phyloP scores from a whole-genome alignment of 2,113 vertebrate genomes.

The Alexandromys fortis region DNA sequence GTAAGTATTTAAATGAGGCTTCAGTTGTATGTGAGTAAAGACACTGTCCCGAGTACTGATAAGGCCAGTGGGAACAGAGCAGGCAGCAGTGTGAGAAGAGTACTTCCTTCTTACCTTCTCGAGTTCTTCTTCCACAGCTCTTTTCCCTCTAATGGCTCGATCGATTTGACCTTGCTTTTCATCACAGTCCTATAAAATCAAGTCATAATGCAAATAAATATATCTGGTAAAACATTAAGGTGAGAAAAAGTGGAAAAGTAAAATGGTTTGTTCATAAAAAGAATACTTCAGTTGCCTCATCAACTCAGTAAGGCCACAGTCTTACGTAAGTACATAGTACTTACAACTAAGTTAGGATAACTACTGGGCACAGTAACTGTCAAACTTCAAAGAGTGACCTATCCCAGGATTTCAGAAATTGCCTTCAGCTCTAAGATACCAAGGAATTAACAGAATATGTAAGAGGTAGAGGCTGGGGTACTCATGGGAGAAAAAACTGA shows the following conservation, averaged over 20 bases:
- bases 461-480: neutral
- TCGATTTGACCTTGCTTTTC: constrained; percentile 93
- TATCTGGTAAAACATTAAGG: constrained; percentile 19
- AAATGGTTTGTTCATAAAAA: neutral
- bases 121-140: constrained; percentile 94
- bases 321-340: neutral
- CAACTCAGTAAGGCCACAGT: neutral
- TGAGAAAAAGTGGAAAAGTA: neutral
- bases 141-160: constrained; percentile 91
- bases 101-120: constrained; percentile 89
- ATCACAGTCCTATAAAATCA: constrained; percentile 90
- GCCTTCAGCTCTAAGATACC: neutral
- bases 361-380: neutral
- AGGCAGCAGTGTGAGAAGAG: neutral
- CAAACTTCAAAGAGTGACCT: neutral
- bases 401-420: neutral
- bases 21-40: neutral
- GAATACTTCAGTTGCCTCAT: neutral
- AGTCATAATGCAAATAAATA: constrained; percentile 39
- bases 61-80: neutral
- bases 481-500: neutral
- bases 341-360: neutral
- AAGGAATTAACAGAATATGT: neutral
- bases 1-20: neutral
- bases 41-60: neutral